phyloP scores from a whole-genome alignment of 2,888 invertebrate genomes.

The Drepanosiphum platanoidis region DNA sequence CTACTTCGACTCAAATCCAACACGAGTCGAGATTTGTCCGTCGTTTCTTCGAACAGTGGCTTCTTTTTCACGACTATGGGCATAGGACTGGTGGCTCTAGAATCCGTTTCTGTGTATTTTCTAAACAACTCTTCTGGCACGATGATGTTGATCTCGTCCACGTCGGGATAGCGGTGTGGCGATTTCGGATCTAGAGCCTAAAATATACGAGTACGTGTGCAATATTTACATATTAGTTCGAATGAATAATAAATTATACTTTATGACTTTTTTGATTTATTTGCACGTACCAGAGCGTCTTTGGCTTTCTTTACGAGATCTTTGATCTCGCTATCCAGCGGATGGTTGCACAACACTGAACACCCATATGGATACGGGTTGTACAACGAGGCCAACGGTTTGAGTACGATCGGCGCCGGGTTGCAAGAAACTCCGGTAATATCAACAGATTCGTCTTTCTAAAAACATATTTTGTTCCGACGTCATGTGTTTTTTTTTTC shows the following conservation, averaged over 20 bases:
- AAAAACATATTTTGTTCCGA: not conserved
- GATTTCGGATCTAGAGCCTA: conserved; percentile 45
- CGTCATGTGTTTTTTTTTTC: too few relatives aligned
- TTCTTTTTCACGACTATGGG: conserved; percentile 83
- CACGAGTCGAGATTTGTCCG: conserved; percentile 76
- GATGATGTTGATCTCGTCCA: conserved; percentile 65
- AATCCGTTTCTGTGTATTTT: conserved; percentile 87
- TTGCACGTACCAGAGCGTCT: conserved; percentile 73
- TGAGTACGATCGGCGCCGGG: conserved; percentile 79
- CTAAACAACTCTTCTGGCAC: conserved; percentile 67
- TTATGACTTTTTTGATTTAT: not conserved
- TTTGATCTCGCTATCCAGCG: conserved; percentile 78
- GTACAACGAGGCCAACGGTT: conserved; percentile 83
- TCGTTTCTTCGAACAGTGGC: conserved; percentile 66
- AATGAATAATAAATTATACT: not conserved
- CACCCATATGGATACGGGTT: conserved; percentile 84
- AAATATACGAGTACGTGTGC: too few relatives aligned
- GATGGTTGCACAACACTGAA: conserved; percentile 86
- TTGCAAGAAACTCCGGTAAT: conserved; percentile 68
- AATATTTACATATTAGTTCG: too few relatives aligned
- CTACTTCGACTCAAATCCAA: conserved; percentile 77
- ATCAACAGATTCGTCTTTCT: conserved; percentile 39
- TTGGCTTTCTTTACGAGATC: conserved; percentile 78
- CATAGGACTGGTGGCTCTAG: conserved; percentile 82
- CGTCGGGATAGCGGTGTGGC: conserved; percentile 30